Evolutionary conservation across 2,797 vertebrate genomes (phyloP).

Genomic region (Urosaurus nigricauda): DNA sequence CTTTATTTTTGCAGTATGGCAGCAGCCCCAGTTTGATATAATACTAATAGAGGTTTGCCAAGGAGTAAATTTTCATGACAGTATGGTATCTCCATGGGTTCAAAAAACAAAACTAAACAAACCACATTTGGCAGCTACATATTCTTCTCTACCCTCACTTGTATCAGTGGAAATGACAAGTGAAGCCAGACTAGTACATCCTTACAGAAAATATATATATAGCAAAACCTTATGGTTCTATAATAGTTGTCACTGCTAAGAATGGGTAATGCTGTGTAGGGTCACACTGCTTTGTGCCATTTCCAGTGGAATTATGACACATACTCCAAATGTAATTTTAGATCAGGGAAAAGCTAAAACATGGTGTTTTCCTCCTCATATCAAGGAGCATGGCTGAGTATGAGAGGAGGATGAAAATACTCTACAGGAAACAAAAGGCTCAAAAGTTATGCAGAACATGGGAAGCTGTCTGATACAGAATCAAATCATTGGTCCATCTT

Average conservation of each 20-base stretch:
- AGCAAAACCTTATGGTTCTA: not conserved
- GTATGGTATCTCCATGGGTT: not conserved
- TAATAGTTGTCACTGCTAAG: not conserved
- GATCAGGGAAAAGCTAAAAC: not conserved
- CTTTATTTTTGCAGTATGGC: too few relatives aligned
- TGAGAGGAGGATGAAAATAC: not conserved
- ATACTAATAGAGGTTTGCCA: not conserved
- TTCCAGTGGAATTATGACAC: not conserved
- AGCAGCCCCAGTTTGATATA: not conserved
- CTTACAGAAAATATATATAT: not conserved
- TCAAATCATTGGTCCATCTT: too few relatives aligned
- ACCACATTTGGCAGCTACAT: not conserved
- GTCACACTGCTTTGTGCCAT: not conserved
- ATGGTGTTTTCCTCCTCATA: not conserved
- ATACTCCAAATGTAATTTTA: not conserved
- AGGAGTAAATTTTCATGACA: constrained; percentile 18
- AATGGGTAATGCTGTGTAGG: not conserved
- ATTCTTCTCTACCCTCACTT: not conserved
- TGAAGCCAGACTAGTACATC: not conserved
- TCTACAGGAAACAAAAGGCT: too few relatives aligned
- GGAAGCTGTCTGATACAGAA: too few relatives aligned
- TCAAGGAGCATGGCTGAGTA: not conserved
- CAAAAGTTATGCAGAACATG: too few relatives aligned
- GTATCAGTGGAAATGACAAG: not conserved
- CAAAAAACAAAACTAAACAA: constrained; percentile 20